Conservation (phyloP, 2,797 vertebrate genomes). For the Crocidura indochinensis region DNA sequence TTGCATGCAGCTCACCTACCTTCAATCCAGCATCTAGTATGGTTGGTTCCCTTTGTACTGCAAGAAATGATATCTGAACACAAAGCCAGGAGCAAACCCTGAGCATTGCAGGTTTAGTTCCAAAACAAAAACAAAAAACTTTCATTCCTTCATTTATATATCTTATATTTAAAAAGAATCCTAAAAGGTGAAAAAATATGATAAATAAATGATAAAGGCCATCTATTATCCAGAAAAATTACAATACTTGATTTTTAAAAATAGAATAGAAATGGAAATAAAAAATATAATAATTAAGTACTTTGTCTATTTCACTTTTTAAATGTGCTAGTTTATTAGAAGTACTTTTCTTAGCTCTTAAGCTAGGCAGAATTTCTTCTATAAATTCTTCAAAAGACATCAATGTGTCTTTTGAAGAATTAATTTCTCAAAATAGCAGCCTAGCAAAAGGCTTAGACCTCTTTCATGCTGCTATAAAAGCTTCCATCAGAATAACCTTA, state of each 20-base stretch:
- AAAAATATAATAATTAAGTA: neutral
- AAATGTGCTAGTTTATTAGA: constrained; percentile 23
- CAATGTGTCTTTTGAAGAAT: neutral
- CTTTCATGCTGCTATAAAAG: neutral
- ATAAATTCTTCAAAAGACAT: neutral
- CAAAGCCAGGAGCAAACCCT: too few species aligned
- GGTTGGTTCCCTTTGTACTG: too few species aligned
- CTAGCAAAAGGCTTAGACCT: neutral
- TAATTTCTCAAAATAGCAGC: constrained; percentile 18
- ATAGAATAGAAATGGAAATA: constrained; percentile 38
- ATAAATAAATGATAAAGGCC: constrained; percentile 8
- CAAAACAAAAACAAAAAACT: neutral
- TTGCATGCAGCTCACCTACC: too few species aligned
- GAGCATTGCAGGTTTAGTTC: too few species aligned
- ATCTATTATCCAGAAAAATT: neutral
- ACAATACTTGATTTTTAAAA: neutral
- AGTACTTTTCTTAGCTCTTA: neutral
- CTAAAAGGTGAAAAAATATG: neutral
- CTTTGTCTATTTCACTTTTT: constrained; percentile 4
- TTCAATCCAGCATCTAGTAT: too few species aligned
- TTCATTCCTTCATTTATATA: neutral
- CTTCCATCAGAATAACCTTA: neutral
- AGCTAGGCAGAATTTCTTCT: constrained; percentile 1
- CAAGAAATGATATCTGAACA: too few species aligned
- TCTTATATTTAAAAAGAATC: constrained; percentile 29